Conservation (phyloP, 2,113 vertebrate species). For the Dicentrarchus labrax region DNA sequence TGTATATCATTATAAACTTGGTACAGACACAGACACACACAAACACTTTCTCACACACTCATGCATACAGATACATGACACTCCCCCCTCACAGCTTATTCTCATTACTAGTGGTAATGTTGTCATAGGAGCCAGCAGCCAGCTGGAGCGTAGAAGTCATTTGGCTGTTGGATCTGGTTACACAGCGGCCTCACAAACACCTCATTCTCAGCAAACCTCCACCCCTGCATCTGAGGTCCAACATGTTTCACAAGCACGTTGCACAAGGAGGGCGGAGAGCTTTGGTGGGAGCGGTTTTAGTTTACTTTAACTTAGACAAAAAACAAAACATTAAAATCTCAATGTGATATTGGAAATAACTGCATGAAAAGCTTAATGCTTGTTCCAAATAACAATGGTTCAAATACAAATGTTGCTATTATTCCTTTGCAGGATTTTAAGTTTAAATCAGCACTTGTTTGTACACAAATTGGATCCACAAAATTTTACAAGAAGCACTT, state of each 20-base stretch:
- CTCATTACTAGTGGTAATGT: slow-evolving; percentile 69
- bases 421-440: not conserved
- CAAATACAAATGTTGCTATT: not conserved
- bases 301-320: slow-evolving; percentile 15
- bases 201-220: slow-evolving; percentile 69
- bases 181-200: slow-evolving; percentile 71
- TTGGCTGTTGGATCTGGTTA: slow-evolving; percentile 72
- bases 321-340: slow-evolving; percentile 4
- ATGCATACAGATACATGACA: slow-evolving; percentile 22
- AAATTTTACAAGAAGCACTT: not conserved
- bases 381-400: not conserved
- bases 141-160: slow-evolving; percentile 67
- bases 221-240: slow-evolving; percentile 55
- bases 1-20: slow-evolving; percentile 4
- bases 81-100: slow-evolving; percentile 57
- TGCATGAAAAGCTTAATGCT: not conserved
- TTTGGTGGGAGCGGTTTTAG: slow-evolving; percentile 8
- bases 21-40: not conserved
- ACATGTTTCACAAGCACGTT: slow-evolving; percentile 60
- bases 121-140: slow-evolving; percentile 65
- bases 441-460: not conserved
- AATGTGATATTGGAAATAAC: slow-evolving; percentile 10
- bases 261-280: slow-evolving; percentile 49
- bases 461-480: not conserved
- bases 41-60: slow-evolving; percentile 23